Conservation (phyloP, 2,888 invertebrate genomes). For the Cheilosia scutellata region DNA sequence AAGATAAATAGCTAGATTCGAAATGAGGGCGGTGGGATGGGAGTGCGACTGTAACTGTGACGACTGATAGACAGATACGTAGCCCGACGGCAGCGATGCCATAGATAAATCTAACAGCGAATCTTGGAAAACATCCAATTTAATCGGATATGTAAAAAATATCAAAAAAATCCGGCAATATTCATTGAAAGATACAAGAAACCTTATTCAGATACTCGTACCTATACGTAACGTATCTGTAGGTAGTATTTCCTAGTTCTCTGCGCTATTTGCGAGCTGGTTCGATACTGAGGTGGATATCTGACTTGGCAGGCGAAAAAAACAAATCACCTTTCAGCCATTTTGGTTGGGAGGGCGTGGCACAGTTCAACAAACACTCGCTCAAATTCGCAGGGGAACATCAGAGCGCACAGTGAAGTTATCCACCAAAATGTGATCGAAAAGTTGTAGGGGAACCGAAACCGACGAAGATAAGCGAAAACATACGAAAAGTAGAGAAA, state of each 20-base stretch:
- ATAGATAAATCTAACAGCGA: constrained; percentile 11
- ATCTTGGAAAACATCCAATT: background rate
- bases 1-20: constrained; percentile 59
- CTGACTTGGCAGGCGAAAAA: constrained; percentile 15
- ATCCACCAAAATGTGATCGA: constrained; percentile 27
- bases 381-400: constrained; percentile 73
- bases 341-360: constrained; percentile 73
- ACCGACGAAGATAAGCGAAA: constrained; percentile 34
- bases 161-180: constrained; percentile 11
- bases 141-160: background rate
- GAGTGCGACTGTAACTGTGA: constrained; percentile 13
- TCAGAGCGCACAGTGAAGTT: constrained; percentile 12
- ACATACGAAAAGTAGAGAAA: constrained; percentile 52
- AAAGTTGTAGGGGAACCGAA: constrained; percentile 46
- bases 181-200: constrained; percentile 18
- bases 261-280: constrained; percentile 55
- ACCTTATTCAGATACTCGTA: constrained; percentile 9
- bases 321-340: constrained; percentile 66
- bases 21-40: constrained; percentile 6
- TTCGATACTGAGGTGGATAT: constrained; percentile 71
- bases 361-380: constrained; percentile 51
- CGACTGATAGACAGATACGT: constrained; percentile 19
- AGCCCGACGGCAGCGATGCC: constrained; percentile 33
- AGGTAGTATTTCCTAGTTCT: constrained; percentile 18
- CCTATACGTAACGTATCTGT: constrained; percentile 48